Evolutionary conservation across 92 coral and sea anemone genomes (phyloP).

Genomic region (Heteractis magnifica): DNA sequence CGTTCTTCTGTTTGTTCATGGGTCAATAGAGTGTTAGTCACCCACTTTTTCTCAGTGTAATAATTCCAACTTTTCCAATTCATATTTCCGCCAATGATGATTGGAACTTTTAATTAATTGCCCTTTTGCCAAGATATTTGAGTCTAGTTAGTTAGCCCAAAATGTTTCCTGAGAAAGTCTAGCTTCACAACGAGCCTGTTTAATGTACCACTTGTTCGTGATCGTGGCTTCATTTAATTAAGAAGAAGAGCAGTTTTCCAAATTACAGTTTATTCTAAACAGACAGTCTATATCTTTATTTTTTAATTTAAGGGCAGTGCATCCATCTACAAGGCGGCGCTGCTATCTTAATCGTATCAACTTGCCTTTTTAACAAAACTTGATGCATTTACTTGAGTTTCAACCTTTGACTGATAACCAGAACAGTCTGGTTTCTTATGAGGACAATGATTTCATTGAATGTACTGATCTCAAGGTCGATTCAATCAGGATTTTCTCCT

Average conservation of each 20-base stretch:
- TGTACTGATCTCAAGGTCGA: conserved; percentile 7
- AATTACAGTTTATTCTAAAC: background rate
- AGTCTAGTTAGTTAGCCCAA: background rate
- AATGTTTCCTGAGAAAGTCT: background rate
- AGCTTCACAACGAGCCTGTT: background rate
- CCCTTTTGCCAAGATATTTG: background rate
- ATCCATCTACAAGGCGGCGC: background rate
- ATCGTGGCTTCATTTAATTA: too few species aligned
- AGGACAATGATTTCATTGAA: conserved; percentile 1
- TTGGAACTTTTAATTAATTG: conserved; percentile 4
- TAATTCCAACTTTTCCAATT: background rate
- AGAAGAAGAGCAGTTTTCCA: background rate
- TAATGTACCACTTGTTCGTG: background rate
- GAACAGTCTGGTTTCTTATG: conserved; percentile 19
- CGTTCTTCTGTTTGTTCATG: background rate
- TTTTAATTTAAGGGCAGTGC: background rate
- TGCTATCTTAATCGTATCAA: conserved; percentile 12
- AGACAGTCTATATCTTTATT: background rate
- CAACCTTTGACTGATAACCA: conserved; percentile 20
- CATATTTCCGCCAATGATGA: background rate
- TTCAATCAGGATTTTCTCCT: background rate
- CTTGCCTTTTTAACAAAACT: background rate
- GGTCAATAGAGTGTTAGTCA: background rate
- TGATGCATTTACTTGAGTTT: background rate
- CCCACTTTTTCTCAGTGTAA: background rate